A percentile compares a stretch with the other conserved stretches of the same genome.
Conservation (phyloP, 2,797 vertebrate genomes). For the Thamnophis elegans region DNA sequence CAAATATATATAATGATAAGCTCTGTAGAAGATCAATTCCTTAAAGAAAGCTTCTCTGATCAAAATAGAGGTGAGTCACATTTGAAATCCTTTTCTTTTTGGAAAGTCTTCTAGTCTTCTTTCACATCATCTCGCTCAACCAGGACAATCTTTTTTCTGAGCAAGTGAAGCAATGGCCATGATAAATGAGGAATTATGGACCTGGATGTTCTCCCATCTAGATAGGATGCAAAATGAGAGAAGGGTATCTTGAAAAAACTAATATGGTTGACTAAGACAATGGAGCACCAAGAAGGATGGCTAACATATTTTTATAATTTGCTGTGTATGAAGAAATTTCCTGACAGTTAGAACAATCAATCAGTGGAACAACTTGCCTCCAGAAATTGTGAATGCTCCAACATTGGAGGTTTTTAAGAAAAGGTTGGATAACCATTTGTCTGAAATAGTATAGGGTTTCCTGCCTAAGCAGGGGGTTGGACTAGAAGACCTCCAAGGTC, state of each 20-base stretch:
- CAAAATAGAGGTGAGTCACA: background rate
- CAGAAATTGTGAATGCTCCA: too few species aligned
- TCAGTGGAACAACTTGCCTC: too few species aligned
- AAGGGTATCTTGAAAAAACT: background rate
- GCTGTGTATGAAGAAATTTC: too few species aligned
- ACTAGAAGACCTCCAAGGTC: too few species aligned
- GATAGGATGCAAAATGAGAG: background rate
- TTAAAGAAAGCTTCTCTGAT: background rate
- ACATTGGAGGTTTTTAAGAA: too few species aligned
- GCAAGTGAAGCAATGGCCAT: background rate
- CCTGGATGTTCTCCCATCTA: background rate
- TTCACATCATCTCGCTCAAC: background rate
- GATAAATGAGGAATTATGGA: background rate
- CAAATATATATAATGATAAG: background rate
- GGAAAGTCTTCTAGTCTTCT: too few species aligned
- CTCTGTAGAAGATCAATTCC: background rate
- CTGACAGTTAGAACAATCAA: too few species aligned
- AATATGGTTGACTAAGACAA: background rate
- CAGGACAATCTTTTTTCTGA: background rate
- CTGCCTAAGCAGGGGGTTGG: too few species aligned
- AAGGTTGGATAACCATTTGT: too few species aligned
- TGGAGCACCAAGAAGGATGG: background rate
- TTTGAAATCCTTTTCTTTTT: background rate
- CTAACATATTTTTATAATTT: background rate
- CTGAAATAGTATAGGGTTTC: too few species aligned